Percentiles rank a stretch among this genome's conserved stretches.
phyloP scores from a whole-genome alignment of 2,888 invertebrate genomes.

The Auanema freiburgensis region DNA sequence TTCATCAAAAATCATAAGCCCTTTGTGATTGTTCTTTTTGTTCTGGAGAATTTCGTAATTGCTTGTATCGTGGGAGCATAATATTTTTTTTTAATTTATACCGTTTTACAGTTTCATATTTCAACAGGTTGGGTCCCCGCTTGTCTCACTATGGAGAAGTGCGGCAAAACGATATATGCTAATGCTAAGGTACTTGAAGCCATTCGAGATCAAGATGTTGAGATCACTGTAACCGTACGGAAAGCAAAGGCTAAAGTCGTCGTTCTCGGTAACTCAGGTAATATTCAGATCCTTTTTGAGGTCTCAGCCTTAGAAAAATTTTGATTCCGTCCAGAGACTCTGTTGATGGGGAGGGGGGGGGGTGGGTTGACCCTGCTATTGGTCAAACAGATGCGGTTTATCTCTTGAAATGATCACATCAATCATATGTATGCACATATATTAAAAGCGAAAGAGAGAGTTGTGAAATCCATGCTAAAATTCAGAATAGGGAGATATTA shows the following conservation, averaged over 20 bases:
- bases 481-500: too few species aligned
- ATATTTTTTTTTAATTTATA: too few species aligned
- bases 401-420: slow-evolving; percentile 16
- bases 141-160: slow-evolving; percentile 14
- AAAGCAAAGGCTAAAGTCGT: slow-evolving; percentile 42
- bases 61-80: too few species aligned
- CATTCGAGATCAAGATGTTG: slow-evolving; percentile 37
- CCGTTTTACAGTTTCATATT: neutral
- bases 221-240: slow-evolving; percentile 22
- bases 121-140: slow-evolving; percentile 19
- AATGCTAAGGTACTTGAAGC: slow-evolving; percentile 39
- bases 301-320: too few species aligned
- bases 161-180: slow-evolving; percentile 37
- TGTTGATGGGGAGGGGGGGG: too few species aligned
- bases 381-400: slow-evolving; percentile 7
- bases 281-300: neutral
- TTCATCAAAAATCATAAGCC: too few species aligned
- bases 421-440: slow-evolving; percentile 6
- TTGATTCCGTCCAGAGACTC: too few species aligned
- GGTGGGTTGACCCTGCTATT: slow-evolving; percentile 2
- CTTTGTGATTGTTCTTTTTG: too few species aligned
- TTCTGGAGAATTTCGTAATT: too few species aligned
- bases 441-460: neutral
- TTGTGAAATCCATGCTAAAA: too few species aligned
- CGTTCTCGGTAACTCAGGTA: slow-evolving; percentile 41